Conservation (phyloP, 2,797 vertebrate species). For the Sebastolobus alascanus region DNA sequence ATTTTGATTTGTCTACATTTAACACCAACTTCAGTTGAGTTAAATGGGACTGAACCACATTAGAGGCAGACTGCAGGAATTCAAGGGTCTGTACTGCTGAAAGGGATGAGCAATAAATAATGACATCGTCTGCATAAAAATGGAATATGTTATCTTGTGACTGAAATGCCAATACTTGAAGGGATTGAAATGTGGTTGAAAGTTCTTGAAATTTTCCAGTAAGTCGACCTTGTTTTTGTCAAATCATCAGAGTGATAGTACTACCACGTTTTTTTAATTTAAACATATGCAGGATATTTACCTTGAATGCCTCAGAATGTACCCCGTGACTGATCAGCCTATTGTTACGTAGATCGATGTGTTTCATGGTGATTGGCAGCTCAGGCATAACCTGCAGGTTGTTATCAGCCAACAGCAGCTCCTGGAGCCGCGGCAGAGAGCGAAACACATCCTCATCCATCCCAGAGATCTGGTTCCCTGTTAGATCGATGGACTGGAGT, state of each 20-base stretch:
- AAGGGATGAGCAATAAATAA: neutral
- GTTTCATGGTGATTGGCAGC: conserved; percentile 79
- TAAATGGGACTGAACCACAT: neutral
- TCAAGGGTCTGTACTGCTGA: neutral
- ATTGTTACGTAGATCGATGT: conserved; percentile 85
- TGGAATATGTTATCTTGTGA: too few species aligned
- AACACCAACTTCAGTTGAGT: neutral
- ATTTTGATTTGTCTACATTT: neutral
- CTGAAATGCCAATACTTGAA: too few species aligned
- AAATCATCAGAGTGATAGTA: neutral
- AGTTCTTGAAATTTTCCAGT: too few species aligned
- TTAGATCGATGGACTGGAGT: conserved; percentile 86
- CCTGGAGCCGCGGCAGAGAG: conserved; percentile 81
- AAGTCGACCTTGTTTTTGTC: neutral
- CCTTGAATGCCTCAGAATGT: conserved; percentile 82
- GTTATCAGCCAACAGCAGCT: conserved; percentile 86
- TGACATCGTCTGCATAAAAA: too few species aligned
- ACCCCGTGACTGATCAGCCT: conserved; percentile 80
- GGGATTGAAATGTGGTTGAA: too few species aligned
- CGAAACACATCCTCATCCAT: conserved; percentile 79
- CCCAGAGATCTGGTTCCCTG: conserved; percentile 83
- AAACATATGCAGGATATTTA: conserved; percentile 33
- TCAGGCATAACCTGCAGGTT: conserved; percentile 79
- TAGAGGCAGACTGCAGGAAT: neutral
- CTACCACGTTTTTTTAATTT: neutral